A percentile compares a stretch with the other conserved stretches of the same genome.
phyloP scores from a whole-genome alignment of 2,113 vertebrate species.

The Tamias sibiricus region DNA sequence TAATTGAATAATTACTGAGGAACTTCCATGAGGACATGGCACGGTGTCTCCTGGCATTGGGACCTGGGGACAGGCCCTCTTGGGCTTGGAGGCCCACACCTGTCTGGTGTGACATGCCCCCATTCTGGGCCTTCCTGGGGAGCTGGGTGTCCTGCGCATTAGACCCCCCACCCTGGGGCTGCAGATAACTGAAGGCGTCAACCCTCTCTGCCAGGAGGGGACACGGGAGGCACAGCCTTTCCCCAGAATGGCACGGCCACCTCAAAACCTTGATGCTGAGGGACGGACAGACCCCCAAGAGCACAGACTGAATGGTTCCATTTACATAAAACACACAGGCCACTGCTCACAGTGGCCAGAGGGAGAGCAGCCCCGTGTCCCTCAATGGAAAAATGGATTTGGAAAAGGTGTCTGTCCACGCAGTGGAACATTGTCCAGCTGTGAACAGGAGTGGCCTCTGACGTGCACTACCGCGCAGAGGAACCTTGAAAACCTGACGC shows the following conservation, averaged over 20 bases:
- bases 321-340: not conserved
- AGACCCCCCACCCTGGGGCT: not conserved
- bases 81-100: fast-evolving
- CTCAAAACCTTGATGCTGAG: not conserved
- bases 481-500: not conserved
- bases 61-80: not conserved
- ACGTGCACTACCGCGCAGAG: fast-evolving
- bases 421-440: not conserved
- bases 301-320: not conserved
- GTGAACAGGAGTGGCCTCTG: not conserved
- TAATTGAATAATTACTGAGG: conserved; percentile 65
- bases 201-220: not conserved
- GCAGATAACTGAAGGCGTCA: not conserved
- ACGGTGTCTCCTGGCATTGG: not conserved
- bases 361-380: not conserved
- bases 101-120: not conserved
- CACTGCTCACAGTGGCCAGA: not conserved
- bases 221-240: not conserved
- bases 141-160: fast-evolving
- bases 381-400: not conserved
- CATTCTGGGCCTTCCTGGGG: not conserved
- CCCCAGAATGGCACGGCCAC: not conserved
- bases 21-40: fast-evolving
- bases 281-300: not conserved
- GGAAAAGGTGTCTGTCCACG: fast-evolving